phyloP scores from a whole-genome alignment of 2,113 vertebrate species.

The Scatophagus argus region DNA sequence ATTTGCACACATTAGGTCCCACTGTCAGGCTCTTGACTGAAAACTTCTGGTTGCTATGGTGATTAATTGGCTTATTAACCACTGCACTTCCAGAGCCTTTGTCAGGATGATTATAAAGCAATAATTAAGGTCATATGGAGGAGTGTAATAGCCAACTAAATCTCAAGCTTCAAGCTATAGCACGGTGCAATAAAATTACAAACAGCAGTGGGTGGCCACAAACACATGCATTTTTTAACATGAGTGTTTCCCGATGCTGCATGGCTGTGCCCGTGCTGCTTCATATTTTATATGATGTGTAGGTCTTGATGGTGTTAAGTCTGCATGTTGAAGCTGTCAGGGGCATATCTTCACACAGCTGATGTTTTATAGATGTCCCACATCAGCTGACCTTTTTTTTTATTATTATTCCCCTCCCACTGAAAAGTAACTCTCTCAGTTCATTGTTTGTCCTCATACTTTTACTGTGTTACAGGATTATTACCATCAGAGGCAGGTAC shows the following conservation, averaged over 20 bases:
- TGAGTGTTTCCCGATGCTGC: no score
- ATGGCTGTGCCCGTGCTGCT: slow-evolving; percentile 26
- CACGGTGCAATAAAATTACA: slow-evolving; percentile 30
- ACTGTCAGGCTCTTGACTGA: no score
- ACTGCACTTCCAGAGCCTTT: background rate
- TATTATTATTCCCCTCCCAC: slow-evolving; percentile 32
- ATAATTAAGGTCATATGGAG: background rate
- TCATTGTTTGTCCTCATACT: background rate
- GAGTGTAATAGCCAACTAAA: background rate
- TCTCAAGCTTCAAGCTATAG: background rate
- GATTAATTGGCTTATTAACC: background rate
- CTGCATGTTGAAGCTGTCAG: slow-evolving; percentile 32
- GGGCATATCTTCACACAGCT: slow-evolving; percentile 33
- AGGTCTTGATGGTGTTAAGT: slow-evolving; percentile 41
- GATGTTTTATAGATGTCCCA: slow-evolving; percentile 68
- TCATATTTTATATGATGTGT: slow-evolving; percentile 64
- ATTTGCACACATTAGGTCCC: no score
- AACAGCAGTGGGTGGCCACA: background rate
- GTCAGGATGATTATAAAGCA: background rate
- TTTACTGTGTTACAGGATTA: slow-evolving; percentile 11
- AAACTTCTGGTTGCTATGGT: background rate
- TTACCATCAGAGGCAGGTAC: background rate
- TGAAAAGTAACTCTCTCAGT: background rate
- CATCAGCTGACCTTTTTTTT: slow-evolving; percentile 49
- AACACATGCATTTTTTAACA: slow-evolving; percentile 59